Conservation (phyloP, 2,888 invertebrate species). For the Lycaena phlaeas region DNA sequence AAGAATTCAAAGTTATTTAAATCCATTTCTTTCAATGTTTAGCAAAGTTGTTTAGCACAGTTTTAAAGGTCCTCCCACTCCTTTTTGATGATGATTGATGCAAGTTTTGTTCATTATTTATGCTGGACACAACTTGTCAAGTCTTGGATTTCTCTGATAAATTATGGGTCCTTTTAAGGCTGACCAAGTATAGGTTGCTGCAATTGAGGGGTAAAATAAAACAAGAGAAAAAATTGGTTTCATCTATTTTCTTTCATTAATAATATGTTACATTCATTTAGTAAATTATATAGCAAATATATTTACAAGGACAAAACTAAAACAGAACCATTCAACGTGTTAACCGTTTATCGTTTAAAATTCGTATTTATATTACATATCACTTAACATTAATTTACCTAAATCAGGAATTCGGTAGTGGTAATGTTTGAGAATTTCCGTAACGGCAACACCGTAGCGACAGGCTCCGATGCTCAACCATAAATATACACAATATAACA, state of each 20-base stretch:
- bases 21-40: no score
- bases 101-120: no score
- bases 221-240: conserved; percentile 57
- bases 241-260: conserved; percentile 69
- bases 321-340: conserved; percentile 59
- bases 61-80: no score
- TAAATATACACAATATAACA: conserved; percentile 1
- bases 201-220: conserved; percentile 28
- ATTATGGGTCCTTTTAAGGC: no score
- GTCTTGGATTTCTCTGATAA: no score
- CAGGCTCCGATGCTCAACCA: no score
- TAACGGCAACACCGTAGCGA: conserved; percentile 22
- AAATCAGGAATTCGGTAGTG: conserved; percentile 59
- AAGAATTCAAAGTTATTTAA: no score
- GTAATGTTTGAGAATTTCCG: conserved; percentile 42
- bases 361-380: conserved; percentile 72
- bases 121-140: no score
- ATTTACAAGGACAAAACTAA: conserved; percentile 71
- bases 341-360: conserved; percentile 68
- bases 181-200: no score
- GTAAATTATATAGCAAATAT: conserved; percentile 72
- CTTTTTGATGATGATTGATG: no score
- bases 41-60: no score
- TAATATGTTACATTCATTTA: conserved; percentile 73
- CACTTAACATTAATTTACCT: conserved; percentile 58